Evolutionary conservation across 2,113 vertebrate genomes (phyloP).

Genomic region (Bothrops jararaca): DNA sequence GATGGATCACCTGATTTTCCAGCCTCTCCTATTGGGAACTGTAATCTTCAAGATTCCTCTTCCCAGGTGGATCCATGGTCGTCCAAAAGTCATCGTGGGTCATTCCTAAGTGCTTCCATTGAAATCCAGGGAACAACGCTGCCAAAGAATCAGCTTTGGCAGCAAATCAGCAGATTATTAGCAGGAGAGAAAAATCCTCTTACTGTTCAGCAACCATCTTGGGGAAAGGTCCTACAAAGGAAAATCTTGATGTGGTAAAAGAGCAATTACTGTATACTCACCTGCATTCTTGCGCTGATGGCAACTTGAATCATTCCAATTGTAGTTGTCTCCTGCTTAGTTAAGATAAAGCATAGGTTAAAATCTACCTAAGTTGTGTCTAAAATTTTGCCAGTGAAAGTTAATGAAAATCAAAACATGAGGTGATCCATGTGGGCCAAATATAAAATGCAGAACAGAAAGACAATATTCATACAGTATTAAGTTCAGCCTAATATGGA

Average conservation of each 20-base stretch:
- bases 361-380: not conserved
- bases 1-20: not conserved
- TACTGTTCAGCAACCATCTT: not conserved
- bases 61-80: not conserved
- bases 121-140: not conserved
- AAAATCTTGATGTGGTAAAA: not conserved
- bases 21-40: not conserved
- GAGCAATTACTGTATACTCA: not conserved
- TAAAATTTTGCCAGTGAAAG: not conserved
- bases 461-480: not conserved
- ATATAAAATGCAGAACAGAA: not conserved
- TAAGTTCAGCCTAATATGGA: not conserved
- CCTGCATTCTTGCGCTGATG: conserved; percentile 29
- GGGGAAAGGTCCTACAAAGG: not conserved
- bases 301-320: conserved; percentile 3
- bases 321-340: not conserved
- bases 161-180: not conserved
- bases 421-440: not conserved
- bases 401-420: not conserved
- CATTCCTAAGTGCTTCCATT: not conserved
- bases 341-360: not conserved
- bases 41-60: not conserved
- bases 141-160: not conserved
- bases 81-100: not conserved
- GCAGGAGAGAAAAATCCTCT: not conserved